These are phyloP conservation scores for Clarias laeviceps DNA, from an alignment of 2,797 vertebrate species.

Conservation along the genomic window DNA sequence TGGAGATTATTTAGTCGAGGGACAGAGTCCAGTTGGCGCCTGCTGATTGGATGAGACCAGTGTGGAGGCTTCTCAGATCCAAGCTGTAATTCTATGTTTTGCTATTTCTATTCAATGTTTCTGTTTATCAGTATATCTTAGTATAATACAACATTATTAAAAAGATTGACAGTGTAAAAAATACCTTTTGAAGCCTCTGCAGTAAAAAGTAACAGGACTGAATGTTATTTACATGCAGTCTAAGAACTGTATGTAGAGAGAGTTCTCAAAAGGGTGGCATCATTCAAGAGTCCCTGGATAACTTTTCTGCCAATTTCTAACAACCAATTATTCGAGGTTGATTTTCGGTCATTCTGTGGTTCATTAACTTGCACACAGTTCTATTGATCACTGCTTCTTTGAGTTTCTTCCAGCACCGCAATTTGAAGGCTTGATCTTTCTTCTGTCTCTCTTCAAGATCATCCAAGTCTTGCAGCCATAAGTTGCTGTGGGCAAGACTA, in stretches of 20 bases:
- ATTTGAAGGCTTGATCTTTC: too few relatives aligned
- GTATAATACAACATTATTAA: neutral
- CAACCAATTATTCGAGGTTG: too few relatives aligned
- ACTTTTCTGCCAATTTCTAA: neutral
- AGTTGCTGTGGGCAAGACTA: too few relatives aligned
- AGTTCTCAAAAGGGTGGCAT: neutral
- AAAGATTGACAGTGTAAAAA: neutral
- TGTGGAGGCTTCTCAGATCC: neutral
- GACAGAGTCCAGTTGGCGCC: constrained; percentile 79
- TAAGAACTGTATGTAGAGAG: neutral
- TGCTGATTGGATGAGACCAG: constrained; percentile 70
- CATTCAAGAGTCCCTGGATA: neutral
- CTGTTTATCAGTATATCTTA: too few relatives aligned
- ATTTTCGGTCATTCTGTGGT: too few relatives aligned
- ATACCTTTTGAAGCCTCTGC: neutral
- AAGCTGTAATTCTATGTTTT: too few relatives aligned
- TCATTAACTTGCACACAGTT: too few relatives aligned
- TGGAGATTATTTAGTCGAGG: constrained; percentile 48
- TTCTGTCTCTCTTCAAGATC: too few relatives aligned
- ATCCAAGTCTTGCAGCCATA: too few relatives aligned
- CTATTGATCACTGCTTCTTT: too few relatives aligned
- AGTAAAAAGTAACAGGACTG: neutral
- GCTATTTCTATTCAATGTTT: too few relatives aligned
- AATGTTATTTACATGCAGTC: neutral
- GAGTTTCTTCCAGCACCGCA: too few relatives aligned